These are phyloP conservation scores for Watersipora subatra DNA, from an alignment of 1,140 invertebrate species.

Conservation along the genomic window DNA sequence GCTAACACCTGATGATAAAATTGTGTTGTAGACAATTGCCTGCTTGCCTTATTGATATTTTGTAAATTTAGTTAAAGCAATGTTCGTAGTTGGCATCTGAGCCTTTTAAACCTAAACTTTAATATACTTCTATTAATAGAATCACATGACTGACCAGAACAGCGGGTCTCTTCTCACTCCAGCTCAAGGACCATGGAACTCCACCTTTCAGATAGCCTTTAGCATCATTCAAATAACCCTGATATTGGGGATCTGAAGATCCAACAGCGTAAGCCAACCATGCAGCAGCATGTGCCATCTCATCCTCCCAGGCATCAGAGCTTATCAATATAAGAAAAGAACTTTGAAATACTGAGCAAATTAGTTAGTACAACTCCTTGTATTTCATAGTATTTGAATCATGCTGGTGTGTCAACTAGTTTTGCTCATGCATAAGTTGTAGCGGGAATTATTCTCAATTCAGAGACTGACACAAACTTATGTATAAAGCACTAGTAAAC, in stretches of 20 bases:
- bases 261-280: slow-evolving; percentile 49
- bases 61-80: not conserved
- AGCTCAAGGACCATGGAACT: slow-evolving; percentile 35
- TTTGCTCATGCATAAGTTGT: too few relatives aligned
- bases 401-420: too few relatives aligned
- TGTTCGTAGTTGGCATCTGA: not conserved
- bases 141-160: slow-evolving; percentile 40
- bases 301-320: slow-evolving; percentile 47
- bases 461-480: too few relatives aligned
- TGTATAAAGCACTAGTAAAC: too few relatives aligned
- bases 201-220: slow-evolving; percentile 42
- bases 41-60: too few relatives aligned
- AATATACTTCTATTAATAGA: not conserved
- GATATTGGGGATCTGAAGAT: slow-evolving; percentile 15
- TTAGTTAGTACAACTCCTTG: not conserved
- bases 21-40: too few relatives aligned
- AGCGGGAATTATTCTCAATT: too few relatives aligned
- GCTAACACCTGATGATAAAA: not conserved
- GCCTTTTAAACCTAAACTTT: not conserved
- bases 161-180: slow-evolving; percentile 47
- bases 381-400: not conserved
- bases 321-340: slow-evolving; percentile 18
- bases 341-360: not conserved
- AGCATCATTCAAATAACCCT: slow-evolving; percentile 43
- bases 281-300: slow-evolving; percentile 48